Conservation (phyloP, 1,140 invertebrate species). For the Papilio machaon region DNA sequence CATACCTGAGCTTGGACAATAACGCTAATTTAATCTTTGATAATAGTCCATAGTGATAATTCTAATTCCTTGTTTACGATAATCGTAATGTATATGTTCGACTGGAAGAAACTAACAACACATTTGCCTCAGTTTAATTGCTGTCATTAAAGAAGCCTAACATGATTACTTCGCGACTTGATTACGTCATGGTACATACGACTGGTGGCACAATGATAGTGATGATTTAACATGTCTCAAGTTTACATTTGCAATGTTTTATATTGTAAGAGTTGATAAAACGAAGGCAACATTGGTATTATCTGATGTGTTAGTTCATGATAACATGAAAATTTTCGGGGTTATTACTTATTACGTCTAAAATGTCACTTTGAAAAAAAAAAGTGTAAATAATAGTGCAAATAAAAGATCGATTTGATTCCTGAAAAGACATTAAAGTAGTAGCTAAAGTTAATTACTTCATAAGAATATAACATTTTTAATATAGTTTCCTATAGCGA, state of each 20-base stretch:
- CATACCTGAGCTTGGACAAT: background rate
- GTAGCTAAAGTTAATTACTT: background rate
- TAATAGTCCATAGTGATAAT: background rate
- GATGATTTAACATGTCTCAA: conserved; percentile 21
- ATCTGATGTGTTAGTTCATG: background rate
- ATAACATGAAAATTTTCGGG: background rate
- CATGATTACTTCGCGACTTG: conserved; percentile 43
- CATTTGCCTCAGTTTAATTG: conserved; percentile 24
- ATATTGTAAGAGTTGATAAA: background rate
- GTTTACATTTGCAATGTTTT: background rate
- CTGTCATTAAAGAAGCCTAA: conserved; percentile 25
- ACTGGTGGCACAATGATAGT: background rate
- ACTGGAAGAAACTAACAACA: background rate
- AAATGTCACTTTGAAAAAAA: background rate
- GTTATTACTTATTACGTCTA: background rate
- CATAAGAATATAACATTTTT: background rate
- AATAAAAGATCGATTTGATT: background rate
- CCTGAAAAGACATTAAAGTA: background rate
- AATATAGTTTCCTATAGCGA: background rate
- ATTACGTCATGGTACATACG: conserved; percentile 45
- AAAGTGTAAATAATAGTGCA: no score
- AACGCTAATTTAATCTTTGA: background rate
- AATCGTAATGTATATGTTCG: background rate
- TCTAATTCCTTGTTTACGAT: background rate
- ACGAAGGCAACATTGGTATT: background rate